Conservation (phyloP, 2,888 invertebrate species). For the Archaeoteleia sp. region DNA sequence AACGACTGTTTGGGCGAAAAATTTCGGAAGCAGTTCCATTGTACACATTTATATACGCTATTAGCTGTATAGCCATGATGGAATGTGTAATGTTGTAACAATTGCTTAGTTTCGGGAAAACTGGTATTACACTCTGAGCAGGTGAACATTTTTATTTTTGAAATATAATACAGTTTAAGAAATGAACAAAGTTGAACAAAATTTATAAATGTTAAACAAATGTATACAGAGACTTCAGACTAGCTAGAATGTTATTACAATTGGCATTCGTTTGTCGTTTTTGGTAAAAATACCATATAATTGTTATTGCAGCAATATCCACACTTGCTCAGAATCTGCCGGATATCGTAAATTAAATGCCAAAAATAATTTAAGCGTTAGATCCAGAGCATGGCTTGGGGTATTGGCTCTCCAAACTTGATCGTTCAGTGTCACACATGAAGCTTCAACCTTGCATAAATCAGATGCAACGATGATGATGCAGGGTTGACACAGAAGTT, state of each 20-base stretch:
- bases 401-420: constrained; percentile 14
- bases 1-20: neutral
- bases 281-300: too few species aligned
- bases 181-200: too few species aligned
- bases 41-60: neutral
- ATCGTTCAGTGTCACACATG: constrained; percentile 9
- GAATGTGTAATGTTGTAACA: neutral
- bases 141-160: neutral
- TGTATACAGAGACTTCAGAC: too few species aligned
- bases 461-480: constrained; percentile 16
- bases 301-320: too few species aligned
- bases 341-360: too few species aligned
- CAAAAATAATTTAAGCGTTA: constrained; percentile 11
- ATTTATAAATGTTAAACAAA: too few species aligned
- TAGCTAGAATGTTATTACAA: too few species aligned
- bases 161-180: too few species aligned
- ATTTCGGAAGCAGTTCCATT: neutral
- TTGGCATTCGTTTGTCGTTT: too few species aligned
- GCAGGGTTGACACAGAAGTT: constrained; percentile 9
- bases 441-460: constrained; percentile 4
- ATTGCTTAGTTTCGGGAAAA: neutral
- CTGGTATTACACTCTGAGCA: neutral
- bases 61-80: neutral
- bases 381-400: constrained; percentile 13
- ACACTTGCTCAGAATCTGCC: too few species aligned